phyloP scores from a whole-genome alignment of 2,113 vertebrate genomes.

The Zingel zingel region DNA sequence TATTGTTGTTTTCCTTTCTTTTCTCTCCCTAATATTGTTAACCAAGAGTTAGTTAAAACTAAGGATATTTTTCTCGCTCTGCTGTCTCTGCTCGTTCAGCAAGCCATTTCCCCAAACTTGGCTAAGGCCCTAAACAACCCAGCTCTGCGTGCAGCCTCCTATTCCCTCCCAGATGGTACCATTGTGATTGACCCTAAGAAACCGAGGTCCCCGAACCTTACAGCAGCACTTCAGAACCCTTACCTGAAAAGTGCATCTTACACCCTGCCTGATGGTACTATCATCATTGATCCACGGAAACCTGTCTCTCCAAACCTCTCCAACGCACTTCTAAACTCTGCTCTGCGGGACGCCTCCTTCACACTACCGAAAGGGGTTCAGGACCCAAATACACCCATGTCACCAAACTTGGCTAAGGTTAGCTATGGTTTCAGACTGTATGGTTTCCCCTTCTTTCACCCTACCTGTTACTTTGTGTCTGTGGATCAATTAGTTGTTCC shows the following conservation, averaged over 20 bases:
- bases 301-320: constrained; percentile 77
- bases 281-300: constrained; percentile 80
- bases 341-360: constrained; percentile 72
- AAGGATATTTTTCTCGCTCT: constrained; percentile 13
- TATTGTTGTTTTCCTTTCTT: not conserved
- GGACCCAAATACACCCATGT: constrained; percentile 69
- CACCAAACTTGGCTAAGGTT: constrained; percentile 74
- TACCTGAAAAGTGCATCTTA: constrained; percentile 81
- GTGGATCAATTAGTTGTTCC: not conserved
- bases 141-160: constrained; percentile 72
- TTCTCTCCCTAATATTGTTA: not conserved
- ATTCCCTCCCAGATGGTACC: constrained; percentile 78
- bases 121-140: constrained; percentile 72
- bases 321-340: constrained; percentile 74
- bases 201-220: constrained; percentile 73
- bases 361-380: constrained; percentile 75
- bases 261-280: constrained; percentile 81
- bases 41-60: not conserved
- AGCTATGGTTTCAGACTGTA: constrained; percentile 5
- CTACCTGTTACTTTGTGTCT: not conserved
- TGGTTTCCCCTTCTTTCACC: not conserved
- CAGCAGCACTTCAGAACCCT: constrained; percentile 80
- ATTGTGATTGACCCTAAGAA: constrained; percentile 74
- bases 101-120: constrained; percentile 76
- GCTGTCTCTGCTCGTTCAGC: constrained; percentile 51